A percentile compares a stretch with the other conserved stretches of the same genome.
phyloP scores from a whole-genome alignment of 2,888 invertebrate genomes.

The Autographa pulchrina region DNA sequence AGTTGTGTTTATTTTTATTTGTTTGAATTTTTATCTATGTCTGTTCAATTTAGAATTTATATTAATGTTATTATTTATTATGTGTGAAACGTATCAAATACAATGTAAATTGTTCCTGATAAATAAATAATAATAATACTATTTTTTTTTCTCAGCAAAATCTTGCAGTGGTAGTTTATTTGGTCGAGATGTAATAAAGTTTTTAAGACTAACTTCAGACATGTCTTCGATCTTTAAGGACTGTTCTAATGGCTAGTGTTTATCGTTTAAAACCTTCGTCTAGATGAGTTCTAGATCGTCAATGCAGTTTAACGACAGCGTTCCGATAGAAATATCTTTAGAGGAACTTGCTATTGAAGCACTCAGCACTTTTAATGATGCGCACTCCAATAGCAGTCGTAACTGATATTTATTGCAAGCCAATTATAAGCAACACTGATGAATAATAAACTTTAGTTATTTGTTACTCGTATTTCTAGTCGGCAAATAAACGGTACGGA shows the following conservation, averaged over 20 bases:
- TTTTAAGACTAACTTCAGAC: constrained; percentile 18
- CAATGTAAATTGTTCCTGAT: no score
- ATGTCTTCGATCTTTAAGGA: constrained; percentile 29
- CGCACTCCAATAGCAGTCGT: constrained; percentile 32
- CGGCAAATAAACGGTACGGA: no score
- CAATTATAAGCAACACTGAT: constrained; percentile 38
- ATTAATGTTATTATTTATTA: no score
- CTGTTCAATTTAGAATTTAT: no score
- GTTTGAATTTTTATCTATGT: no score
- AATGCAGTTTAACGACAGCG: constrained; percentile 33
- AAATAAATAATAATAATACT: no score
- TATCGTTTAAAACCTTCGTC: background rate
- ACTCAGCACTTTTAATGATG: constrained; percentile 41
- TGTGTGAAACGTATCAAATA: no score
- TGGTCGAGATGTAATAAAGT: constrained; percentile 7
- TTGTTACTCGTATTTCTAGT: background rate
- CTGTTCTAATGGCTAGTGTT: background rate
- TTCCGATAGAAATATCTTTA: constrained; percentile 34
- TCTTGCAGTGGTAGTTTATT: background rate
- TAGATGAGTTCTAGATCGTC: background rate
- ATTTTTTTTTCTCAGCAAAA: constrained; percentile 27
- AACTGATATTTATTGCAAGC: constrained; percentile 42
- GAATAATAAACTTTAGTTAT: constrained; percentile 35
- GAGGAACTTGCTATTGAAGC: constrained; percentile 27
- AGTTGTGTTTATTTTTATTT: no score